Evolutionary conservation across 2,797 vertebrate genomes (phyloP).

Genomic region (Siniperca obscura): DNA sequence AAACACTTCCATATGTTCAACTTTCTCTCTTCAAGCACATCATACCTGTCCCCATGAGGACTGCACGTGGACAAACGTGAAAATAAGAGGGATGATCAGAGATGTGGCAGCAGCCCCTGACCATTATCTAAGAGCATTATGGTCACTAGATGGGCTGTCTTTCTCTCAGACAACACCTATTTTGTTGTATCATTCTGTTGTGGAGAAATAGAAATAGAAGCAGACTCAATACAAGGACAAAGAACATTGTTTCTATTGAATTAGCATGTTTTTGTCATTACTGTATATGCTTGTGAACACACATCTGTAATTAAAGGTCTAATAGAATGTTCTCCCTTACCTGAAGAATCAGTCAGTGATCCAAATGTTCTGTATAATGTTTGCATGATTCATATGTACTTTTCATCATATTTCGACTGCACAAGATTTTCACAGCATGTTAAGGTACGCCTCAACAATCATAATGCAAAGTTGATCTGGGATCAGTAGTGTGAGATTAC

Average conservation of each 20-base stretch:
- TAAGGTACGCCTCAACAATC: not conserved
- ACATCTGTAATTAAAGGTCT: not conserved
- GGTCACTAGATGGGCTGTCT: not conserved
- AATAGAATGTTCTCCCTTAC: too few species aligned
- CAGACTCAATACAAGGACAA: not conserved
- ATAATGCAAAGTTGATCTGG: not conserved
- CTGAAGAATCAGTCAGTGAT: not conserved
- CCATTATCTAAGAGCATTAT: conserved; percentile 3
- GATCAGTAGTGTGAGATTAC: not conserved
- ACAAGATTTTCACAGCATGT: not conserved
- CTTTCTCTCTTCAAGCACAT: not conserved
- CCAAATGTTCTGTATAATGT: not conserved
- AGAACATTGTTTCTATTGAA: not conserved
- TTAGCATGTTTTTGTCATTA: not conserved
- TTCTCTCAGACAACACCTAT: not conserved
- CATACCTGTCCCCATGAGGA: not conserved
- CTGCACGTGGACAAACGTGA: not conserved
- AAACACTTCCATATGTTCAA: not conserved
- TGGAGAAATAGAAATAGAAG: too few species aligned
- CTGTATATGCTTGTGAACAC: not conserved
- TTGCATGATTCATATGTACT: not conserved
- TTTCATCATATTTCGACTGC: not conserved
- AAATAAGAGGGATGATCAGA: not conserved
- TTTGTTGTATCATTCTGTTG: not conserved
- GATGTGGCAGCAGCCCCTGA: conserved; percentile 4